Evolutionary conservation across 1,140 invertebrate genomes (phyloP), one percentile per base, ranked within the genome.

Genomic region (Pseudomyrmex dendroicus): DNA sequence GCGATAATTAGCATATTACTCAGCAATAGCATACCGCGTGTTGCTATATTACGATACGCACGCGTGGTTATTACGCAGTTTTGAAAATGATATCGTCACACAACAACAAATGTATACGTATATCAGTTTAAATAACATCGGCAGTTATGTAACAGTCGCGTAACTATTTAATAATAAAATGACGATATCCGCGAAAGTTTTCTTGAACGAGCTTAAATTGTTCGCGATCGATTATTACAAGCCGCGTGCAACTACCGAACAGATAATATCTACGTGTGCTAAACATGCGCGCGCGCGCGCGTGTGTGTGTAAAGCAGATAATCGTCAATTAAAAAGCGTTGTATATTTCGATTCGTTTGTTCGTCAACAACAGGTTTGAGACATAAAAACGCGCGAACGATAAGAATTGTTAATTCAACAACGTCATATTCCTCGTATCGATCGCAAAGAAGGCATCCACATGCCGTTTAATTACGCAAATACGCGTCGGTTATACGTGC

Each of bases 331-430:
- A 73, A 73, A 10, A 72, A 73, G 63, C 77, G 73, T 77, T 20
- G 50, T 80, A 77, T 87, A 87, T 88, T 86, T 85, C 76, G 84
- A 89, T 89, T 84, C 35, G 35, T 35, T 84, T 86, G 85, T 82
- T 87, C 84, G 80, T 57, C 87, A 92, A 90, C 87, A 92, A 90
- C 90, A 88, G 85, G 89, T 91, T 90, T 87, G 90, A 13, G 13
- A 89, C 85, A 91, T 90, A 91, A 88, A 86, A 92, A 91, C 86
- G 85, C 86, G 84, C 90, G 83, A 88, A 88, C 84, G 89, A 83
- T 84, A 66, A 88, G 91, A 92, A 92, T 91, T 64, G 67, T 89
- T 90, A 89, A 92, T 91, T 92, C 73, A 88, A 73, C 83, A 82
- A 85, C 89, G 86, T 80, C 85, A 66, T 84, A 35, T 35, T 35